phyloP scores from a whole-genome alignment of 1,140 invertebrate species.

The Plutomurus gul region DNA sequence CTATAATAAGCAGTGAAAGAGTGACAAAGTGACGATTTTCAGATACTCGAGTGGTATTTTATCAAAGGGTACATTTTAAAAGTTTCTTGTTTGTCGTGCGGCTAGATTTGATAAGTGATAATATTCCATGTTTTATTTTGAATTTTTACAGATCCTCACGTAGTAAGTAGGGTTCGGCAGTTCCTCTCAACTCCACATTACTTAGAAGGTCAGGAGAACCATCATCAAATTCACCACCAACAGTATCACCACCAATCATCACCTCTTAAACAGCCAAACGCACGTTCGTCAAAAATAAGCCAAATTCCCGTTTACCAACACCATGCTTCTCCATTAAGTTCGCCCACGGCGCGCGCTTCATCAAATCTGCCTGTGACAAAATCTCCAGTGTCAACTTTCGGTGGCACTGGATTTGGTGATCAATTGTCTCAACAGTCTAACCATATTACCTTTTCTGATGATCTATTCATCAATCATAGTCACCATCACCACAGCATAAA shows the following conservation, averaged over 20 bases:
- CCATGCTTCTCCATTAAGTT: slow-evolving; percentile 21
- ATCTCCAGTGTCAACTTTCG: background rate
- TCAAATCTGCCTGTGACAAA: background rate
- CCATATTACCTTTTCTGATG: slow-evolving; percentile 48
- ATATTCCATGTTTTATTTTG: slow-evolving; percentile 30
- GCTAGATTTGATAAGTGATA: too few species aligned
- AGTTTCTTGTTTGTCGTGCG: too few species aligned
- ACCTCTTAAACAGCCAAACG: slow-evolving; percentile 29
- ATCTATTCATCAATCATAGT: slow-evolving; percentile 51
- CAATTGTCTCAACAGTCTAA: slow-evolving; percentile 28
- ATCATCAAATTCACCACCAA: background rate
- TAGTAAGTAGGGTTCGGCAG: slow-evolving; percentile 78
- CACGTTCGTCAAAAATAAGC: slow-evolving; percentile 6
- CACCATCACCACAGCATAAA: slow-evolving; percentile 26
- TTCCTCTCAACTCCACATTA: slow-evolving; percentile 66
- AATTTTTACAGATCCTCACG: slow-evolving; percentile 72
- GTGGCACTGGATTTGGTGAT: background rate
- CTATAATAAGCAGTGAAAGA: too few species aligned
- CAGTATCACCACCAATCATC: slow-evolving; percentile 29
- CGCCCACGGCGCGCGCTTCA: background rate
- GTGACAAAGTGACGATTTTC: too few species aligned
- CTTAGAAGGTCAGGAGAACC: slow-evolving; percentile 28
- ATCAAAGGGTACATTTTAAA: too few species aligned
- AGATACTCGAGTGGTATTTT: too few species aligned
- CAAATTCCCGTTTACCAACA: slow-evolving; percentile 41